Evolutionary conservation across 2,888 invertebrate genomes (phyloP).

Genomic region (Agrilus mali): DNA sequence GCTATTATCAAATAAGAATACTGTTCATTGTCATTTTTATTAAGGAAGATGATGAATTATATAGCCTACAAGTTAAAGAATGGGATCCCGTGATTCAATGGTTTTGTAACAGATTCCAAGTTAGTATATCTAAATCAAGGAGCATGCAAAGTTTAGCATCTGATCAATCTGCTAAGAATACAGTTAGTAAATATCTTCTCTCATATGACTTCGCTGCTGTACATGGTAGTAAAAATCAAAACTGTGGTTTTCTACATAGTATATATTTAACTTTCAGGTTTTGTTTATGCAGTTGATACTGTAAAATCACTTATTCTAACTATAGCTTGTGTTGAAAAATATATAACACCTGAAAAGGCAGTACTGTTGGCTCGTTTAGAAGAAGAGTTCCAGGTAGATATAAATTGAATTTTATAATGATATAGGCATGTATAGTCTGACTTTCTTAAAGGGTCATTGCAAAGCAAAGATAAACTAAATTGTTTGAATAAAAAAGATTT

Average conservation of each 20-base stretch:
- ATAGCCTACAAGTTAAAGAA: constrained; percentile 59
- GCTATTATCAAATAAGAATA: not conserved
- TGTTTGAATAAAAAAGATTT: too few species aligned
- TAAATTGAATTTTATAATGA: not conserved
- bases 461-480: too few species aligned
- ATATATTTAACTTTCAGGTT: constrained; percentile 45
- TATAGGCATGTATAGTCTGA: too few species aligned
- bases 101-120: constrained; percentile 72
- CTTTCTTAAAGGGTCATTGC: too few species aligned
- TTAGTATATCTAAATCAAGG: constrained; percentile 56
- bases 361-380: constrained; percentile 77
- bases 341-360: constrained; percentile 66
- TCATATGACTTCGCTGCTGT: constrained; percentile 74
- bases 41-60: constrained; percentile 66
- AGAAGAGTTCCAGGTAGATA: constrained; percentile 75
- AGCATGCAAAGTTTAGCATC: constrained; percentile 59
- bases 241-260: constrained; percentile 1
- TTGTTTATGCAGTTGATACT: constrained; percentile 75
- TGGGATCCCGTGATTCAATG: constrained; percentile 88
- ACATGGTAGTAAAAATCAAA: constrained; percentile 50
- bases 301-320: constrained; percentile 84
- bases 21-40: constrained; percentile 4
- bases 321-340: constrained; percentile 68
- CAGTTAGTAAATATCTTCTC: constrained; percentile 60
- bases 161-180: constrained; percentile 50